These are phyloP conservation scores for Ardeotis arabs DNA, from an alignment of 2,113 vertebrate genomes.

Conservation along the genomic window DNA sequence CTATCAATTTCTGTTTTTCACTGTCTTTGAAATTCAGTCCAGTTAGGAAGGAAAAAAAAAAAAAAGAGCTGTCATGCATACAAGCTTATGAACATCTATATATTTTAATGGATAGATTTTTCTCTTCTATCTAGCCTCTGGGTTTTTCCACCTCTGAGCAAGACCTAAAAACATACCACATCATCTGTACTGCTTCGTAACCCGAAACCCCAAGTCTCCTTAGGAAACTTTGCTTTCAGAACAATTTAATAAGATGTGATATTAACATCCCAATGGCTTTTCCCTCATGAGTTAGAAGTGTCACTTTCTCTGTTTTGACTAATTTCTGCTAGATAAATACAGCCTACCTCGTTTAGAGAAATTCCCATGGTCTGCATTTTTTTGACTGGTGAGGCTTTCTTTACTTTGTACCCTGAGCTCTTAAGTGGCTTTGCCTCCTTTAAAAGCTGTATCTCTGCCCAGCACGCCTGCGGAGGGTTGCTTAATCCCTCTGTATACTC, in stretches of 20 bases:
- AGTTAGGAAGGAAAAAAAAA: not conserved
- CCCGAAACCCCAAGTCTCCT: not conserved
- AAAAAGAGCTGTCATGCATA: not conserved
- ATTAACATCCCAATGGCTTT: not conserved
- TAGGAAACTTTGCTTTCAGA: not conserved
- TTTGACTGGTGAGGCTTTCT: not conserved
- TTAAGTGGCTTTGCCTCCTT: not conserved
- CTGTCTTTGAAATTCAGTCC: not conserved
- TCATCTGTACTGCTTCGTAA: not conserved
- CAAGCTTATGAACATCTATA: not conserved
- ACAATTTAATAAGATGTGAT: not conserved
- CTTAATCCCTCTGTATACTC: slow-evolving; percentile 40
- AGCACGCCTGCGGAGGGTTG: slow-evolving; percentile 14
- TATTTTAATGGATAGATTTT: not conserved
- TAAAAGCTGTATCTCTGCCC: slow-evolving; percentile 27
- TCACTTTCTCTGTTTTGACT: not conserved
- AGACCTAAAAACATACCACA: not conserved
- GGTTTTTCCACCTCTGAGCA: not conserved
- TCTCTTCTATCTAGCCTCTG: not conserved
- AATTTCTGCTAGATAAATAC: slow-evolving; percentile 5
- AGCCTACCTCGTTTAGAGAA: not conserved
- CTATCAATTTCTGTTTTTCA: not conserved
- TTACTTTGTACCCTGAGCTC: not conserved
- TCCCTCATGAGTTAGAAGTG: not conserved
- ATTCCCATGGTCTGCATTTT: not conserved